phyloP scores from a whole-genome alignment of 2,113 vertebrate genomes.

The Caloenas nicobarica region DNA sequence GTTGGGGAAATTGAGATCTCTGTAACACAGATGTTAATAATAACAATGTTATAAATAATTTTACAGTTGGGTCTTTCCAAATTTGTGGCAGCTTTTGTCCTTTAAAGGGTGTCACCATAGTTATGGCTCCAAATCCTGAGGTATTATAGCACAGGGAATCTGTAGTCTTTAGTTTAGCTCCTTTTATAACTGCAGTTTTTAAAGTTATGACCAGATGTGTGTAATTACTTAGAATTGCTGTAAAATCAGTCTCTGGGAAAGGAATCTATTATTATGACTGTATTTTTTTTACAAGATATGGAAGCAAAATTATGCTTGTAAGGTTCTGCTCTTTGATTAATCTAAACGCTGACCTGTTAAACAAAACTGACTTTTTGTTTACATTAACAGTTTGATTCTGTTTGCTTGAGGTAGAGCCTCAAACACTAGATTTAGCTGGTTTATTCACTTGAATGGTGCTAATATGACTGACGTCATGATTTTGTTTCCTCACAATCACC shows the following conservation, averaged over 20 bases:
- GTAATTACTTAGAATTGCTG: slow-evolving; percentile 68
- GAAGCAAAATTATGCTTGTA: slow-evolving; percentile 37
- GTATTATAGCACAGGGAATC: slow-evolving; percentile 7
- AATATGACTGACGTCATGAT: neutral
- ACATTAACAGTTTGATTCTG: neutral
- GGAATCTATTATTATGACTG: slow-evolving; percentile 59
- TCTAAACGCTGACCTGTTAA: slow-evolving; percentile 23
- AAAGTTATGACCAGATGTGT: slow-evolving; percentile 61
- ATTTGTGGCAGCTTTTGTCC: neutral
- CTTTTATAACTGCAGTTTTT: slow-evolving; percentile 56
- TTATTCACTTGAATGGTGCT: neutral
- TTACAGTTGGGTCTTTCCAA: slow-evolving; percentile 1
- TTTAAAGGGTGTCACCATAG: slow-evolving; percentile 21
- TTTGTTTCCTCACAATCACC: neutral
- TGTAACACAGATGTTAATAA: slow-evolving; percentile 8
- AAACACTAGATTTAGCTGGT: neutral
- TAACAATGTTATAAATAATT: neutral
- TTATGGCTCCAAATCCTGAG: slow-evolving; percentile 12
- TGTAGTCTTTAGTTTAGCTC: slow-evolving; percentile 36
- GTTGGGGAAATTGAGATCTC: neutral
- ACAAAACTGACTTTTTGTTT: slow-evolving; percentile 19
- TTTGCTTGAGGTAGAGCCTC: neutral
- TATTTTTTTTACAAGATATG: slow-evolving; percentile 48
- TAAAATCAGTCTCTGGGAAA: slow-evolving; percentile 63
- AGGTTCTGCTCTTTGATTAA: slow-evolving; percentile 38